Conservation (phyloP, 2,888 invertebrate genomes). For the Cheilosia scutellata region DNA sequence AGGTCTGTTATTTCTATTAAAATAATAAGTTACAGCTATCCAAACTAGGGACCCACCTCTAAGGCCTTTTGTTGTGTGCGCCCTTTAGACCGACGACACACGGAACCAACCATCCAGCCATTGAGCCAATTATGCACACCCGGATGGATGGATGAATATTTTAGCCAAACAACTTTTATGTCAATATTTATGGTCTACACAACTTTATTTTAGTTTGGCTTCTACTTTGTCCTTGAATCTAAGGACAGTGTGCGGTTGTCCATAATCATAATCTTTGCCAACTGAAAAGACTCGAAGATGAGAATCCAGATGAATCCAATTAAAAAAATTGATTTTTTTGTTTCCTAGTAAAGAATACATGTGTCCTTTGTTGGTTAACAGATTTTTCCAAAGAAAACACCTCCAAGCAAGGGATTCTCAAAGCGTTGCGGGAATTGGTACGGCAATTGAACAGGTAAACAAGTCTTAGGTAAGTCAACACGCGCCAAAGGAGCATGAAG, state of each 20-base stretch:
- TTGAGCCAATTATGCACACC: slow-evolving; percentile 59
- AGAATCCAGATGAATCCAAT: slow-evolving; percentile 38
- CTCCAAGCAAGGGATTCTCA: not conserved
- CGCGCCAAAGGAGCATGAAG: not conserved
- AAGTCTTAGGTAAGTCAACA: slow-evolving; percentile 12
- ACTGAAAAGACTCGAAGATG: slow-evolving; percentile 3
- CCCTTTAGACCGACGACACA: not conserved
- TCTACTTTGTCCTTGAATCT: slow-evolving; percentile 10
- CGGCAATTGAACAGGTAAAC: slow-evolving; percentile 26
- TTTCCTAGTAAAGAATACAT: not conserved
- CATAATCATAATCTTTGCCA: slow-evolving; percentile 32
- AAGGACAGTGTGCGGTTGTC: not conserved
- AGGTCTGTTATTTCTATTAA: slow-evolving; percentile 68
- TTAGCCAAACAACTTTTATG: slow-evolving; percentile 63
- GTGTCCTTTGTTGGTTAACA: slow-evolving; percentile 1
- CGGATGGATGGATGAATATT: slow-evolving; percentile 59
- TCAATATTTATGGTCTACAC: slow-evolving; percentile 59
- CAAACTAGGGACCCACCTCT: slow-evolving; percentile 31
- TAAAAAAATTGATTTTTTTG: slow-evolving; percentile 10
- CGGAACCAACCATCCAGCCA: slow-evolving; percentile 17
- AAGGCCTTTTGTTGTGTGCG: slow-evolving; percentile 14
- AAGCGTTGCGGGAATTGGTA: not conserved
- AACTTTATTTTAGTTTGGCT: slow-evolving; percentile 44
- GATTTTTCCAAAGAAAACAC: not conserved
- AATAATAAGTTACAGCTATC: slow-evolving; percentile 63